These are phyloP conservation scores for Halyomorpha halys DNA, from an alignment of 1,140 invertebrate genomes.

Conservation along the genomic window DNA sequence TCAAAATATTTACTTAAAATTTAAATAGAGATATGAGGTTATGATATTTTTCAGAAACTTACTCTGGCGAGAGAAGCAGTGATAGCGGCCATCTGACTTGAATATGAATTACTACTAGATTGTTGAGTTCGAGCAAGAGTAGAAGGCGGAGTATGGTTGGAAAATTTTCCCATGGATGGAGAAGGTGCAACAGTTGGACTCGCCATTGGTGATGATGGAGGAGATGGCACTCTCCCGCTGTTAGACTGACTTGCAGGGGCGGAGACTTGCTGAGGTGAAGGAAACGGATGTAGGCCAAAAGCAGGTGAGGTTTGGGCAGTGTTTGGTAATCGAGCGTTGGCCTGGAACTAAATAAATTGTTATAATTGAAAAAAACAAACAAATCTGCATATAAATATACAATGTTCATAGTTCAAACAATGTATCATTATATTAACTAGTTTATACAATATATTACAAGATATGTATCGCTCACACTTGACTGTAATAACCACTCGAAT, in stretches of 20 bases:
- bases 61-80: slow-evolving; percentile 45
- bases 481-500: too few species aligned
- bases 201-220: slow-evolving; percentile 35
- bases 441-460: too few species aligned
- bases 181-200: slow-evolving; percentile 32
- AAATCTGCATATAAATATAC: too few species aligned
- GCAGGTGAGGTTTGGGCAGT: slow-evolving; percentile 30
- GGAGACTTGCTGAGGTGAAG: not conserved
- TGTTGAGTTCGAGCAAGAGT: slow-evolving; percentile 37
- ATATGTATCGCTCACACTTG: too few species aligned
- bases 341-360: slow-evolving; percentile 22
- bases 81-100: slow-evolving; percentile 58
- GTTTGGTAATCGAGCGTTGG: slow-evolving; percentile 7
- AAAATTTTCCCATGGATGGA: slow-evolving; percentile 27
- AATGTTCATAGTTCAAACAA: too few species aligned
- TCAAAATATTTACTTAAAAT: too few species aligned
- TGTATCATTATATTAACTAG: too few species aligned
- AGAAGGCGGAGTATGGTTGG: slow-evolving; percentile 25
- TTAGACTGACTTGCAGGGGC: not conserved
- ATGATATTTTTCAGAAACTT: slow-evolving; percentile 2
- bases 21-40: too few species aligned
- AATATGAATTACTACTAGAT: slow-evolving; percentile 43
- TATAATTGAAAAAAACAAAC: too few species aligned
- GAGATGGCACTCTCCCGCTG: slow-evolving; percentile 35
- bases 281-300: slow-evolving; percentile 31